These are phyloP conservation scores for Nomada fucata DNA, from an alignment of 2,888 invertebrate genomes.

Conservation along the genomic window DNA sequence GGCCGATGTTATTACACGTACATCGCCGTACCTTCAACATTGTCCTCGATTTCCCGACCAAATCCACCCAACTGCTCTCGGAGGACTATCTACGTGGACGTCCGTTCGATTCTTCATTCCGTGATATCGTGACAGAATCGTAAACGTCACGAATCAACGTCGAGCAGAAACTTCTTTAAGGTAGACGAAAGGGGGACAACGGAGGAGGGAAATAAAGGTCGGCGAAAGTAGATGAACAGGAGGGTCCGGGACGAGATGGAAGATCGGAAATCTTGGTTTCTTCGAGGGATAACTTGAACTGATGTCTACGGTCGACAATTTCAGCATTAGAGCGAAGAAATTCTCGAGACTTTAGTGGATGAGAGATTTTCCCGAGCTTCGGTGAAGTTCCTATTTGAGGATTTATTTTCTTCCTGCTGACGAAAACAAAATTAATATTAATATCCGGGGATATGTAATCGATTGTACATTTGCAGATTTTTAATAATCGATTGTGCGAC, in stretches of 20 bases:
- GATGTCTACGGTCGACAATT: slow-evolving; percentile 31
- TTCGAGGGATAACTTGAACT: slow-evolving; percentile 27
- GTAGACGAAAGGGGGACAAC: background rate
- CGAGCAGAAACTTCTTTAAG: slow-evolving; percentile 16
- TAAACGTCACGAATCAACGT: slow-evolving; percentile 55
- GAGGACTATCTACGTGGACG: slow-evolving; percentile 3
- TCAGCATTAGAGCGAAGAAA: slow-evolving; percentile 46
- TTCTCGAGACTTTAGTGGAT: slow-evolving; percentile 49
- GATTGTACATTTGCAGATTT: no score
- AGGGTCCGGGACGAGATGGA: background rate
- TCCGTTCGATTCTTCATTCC: slow-evolving; percentile 2
- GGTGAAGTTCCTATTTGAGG: background rate
- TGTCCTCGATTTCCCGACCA: slow-evolving; percentile 25
- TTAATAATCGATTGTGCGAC: no score
- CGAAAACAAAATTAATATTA: no score
- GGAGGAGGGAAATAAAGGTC: background rate
- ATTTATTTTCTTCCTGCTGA: no score
- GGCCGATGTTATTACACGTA: slow-evolving; percentile 50
- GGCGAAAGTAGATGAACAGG: slow-evolving; percentile 28
- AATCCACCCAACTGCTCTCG: slow-evolving; percentile 31
- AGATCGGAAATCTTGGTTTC: slow-evolving; percentile 41
- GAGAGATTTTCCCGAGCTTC: slow-evolving; percentile 21
- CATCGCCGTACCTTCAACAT: slow-evolving; percentile 34
- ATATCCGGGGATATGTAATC: no score
- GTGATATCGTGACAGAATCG: slow-evolving; percentile 46